Evolutionary conservation across 2,113 vertebrate genomes (phyloP).

Genomic region (Caloenas nicobarica): DNA sequence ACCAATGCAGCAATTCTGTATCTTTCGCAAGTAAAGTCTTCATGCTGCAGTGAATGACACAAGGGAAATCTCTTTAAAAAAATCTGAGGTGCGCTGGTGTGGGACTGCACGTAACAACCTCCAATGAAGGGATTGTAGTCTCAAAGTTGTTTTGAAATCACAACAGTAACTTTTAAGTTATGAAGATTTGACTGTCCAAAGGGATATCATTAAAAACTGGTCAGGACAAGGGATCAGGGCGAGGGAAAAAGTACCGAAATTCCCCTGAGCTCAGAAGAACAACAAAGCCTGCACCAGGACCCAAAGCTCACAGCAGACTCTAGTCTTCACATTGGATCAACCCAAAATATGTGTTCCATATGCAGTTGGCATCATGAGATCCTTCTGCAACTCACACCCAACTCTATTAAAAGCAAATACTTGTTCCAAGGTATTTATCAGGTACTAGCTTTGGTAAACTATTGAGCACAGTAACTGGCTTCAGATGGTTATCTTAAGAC

Average conservation of each 20-base stretch:
- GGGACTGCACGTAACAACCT: not conserved
- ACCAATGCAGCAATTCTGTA: not conserved
- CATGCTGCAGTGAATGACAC: accelerated
- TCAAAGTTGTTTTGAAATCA: not conserved
- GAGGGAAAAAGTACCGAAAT: not conserved
- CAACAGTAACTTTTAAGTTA: not conserved
- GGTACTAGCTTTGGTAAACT: not conserved
- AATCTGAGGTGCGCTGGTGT: not conserved
- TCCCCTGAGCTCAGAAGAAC: not conserved
- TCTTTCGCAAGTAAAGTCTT: not conserved
- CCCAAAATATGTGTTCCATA: not conserved
- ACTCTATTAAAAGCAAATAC: not conserved
- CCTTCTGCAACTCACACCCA: not conserved
- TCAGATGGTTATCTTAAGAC: not conserved
- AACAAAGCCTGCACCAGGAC: not conserved
- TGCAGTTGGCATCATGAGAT: not conserved
- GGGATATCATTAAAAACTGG: not conserved
- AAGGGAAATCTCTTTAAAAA: not conserved
- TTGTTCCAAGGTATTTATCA: not conserved
- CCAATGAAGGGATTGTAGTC: not conserved
- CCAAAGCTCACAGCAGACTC: not conserved
- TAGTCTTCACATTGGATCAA: not conserved
- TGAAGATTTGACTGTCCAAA: not conserved
- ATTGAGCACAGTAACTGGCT: not conserved
- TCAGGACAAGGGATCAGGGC: not conserved